Evolutionary conservation across 2,113 vertebrate species (phyloP), one percentile per base, ranked within the genome.

Genomic region (Clinocottus analis): DNA sequence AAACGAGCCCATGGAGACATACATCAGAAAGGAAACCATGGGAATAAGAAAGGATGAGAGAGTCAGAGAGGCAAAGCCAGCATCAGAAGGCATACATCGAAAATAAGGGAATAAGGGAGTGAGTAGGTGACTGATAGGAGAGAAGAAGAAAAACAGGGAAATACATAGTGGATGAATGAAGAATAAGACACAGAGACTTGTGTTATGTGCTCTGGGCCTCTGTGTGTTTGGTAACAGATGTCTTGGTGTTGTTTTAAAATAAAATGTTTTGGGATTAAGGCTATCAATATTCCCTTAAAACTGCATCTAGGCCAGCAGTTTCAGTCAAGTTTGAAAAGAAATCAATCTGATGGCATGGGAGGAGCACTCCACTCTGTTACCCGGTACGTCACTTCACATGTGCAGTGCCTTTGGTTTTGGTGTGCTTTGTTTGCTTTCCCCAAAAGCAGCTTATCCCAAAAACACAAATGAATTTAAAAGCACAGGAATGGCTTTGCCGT

Each of bases 1-100:
- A 82, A 84, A 86, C 33, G 83, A 79, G 73, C 72, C 64, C 61
- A 29, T 62, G 2, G 37, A 72, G 79, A 67, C n/a, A 17, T 14
- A 65, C 61, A 79, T 64, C 76, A 79, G 37, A 62, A 64, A 47
- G 21, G 31, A 29, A 71, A 68, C 62, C 49, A 9, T 14, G 7
- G 59, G 39, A 43, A 63, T 60, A 31, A 76, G 13, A 41, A 55
- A 55, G 31, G 55, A 45, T 16, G 39, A 64, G 23, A 11, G 51
- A 66, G 45, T 31, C 23, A 55, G 56, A 62, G 33, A 76, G 41
- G 43, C 55, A 69, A 65, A 45, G 67, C 47, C n/a, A 47, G 68
- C 51, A 78, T 76, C 14, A 72, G 35, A 62, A 61, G 63, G 41
- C 64, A 75, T 1, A 47, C 39, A 77, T n/a, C 12, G 66, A 75